Evolutionary conservation across 1,140 invertebrate species (phyloP), one percentile per base, ranked within the genome.

Genomic region (Drosophila rhopaloa): DNA sequence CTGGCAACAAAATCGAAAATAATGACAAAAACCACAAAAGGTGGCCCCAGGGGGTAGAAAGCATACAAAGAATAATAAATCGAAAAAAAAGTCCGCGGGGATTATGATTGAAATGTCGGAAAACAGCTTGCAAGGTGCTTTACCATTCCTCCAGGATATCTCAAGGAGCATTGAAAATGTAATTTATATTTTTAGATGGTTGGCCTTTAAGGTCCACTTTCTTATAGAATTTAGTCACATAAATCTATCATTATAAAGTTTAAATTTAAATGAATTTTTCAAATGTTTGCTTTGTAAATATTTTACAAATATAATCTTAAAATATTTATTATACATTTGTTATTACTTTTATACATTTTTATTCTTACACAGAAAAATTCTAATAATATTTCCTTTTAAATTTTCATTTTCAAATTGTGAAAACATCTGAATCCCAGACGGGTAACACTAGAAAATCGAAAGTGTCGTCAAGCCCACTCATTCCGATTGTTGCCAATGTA

Each of bases 1-100:
- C 32, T 50, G 50, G 47, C 66, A 74, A 65, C 19, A 61, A 73
- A 82, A 82, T 77, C 61, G 61, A 68, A 83, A 83, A 83, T 79
- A 58, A 72, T 79, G 65, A 71, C 65, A 83, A 68, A 35, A 71
- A 53, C 79, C 77, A 76, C 74, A 58, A 40, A 67, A 68, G 65
- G 47, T 68, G 61, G 29, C 14, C 65, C 61, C 60, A 6, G 11
- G 60, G 65, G 27, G 54, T 29, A 14, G 16, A 44, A 59, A 24
- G 13, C 62, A 24, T 46, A 16, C n/a, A 19, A 29, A 38, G 10
- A 44, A 10, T 27, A 24, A 50, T 13, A 51, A 41, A 14, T 54
- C 53, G 35, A 54, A 41, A 35, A 41, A 35, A 14, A 54, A 63
- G 13, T 35, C 55, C 9, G 60, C 54, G 60, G 55, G 38, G 38